Percentiles rank a stretch among this genome's conserved stretches.
These are phyloP conservation scores for Neoscelio sp. DNA, from an alignment of 2,888 invertebrate species.

Conservation along the genomic window DNA sequence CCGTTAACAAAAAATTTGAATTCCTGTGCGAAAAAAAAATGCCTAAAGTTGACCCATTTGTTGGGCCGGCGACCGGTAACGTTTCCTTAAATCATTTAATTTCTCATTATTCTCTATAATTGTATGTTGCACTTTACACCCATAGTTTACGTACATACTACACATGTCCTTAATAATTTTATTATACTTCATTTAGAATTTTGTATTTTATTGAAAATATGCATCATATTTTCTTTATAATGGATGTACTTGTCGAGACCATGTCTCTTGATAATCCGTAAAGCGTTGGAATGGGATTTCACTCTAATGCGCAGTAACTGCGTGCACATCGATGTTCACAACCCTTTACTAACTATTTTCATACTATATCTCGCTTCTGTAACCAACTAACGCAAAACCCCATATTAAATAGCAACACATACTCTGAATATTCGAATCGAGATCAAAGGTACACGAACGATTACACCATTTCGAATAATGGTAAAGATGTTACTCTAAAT, in stretches of 20 bases:
- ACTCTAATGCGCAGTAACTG: slow-evolving; percentile 11
- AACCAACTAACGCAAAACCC: neutral
- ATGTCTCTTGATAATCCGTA: slow-evolving; percentile 31
- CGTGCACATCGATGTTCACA: slow-evolving; percentile 14
- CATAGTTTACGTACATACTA: too few species aligned
- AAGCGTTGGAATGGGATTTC: slow-evolving; percentile 20
- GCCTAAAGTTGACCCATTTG: too few species aligned
- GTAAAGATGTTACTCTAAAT: too few species aligned
- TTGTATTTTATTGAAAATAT: too few species aligned
- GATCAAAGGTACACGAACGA: neutral
- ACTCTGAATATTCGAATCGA: neutral
- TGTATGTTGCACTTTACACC: too few species aligned
- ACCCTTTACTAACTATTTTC: neutral
- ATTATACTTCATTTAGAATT: slow-evolving; percentile 13
- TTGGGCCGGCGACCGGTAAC: too few species aligned
- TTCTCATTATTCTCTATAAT: too few species aligned
- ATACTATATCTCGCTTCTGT: neutral
- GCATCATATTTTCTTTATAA: slow-evolving; percentile 5
- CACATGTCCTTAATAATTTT: neutral
- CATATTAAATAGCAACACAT: neutral
- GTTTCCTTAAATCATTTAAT: too few species aligned
- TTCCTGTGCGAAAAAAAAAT: too few species aligned
- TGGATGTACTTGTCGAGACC: slow-evolving; percentile 2
- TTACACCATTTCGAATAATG: neutral
- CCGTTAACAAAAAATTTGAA: too few species aligned